Conservation (phyloP, 92 coral and sea anemone genomes). For the Siderastrea radians region DNA sequence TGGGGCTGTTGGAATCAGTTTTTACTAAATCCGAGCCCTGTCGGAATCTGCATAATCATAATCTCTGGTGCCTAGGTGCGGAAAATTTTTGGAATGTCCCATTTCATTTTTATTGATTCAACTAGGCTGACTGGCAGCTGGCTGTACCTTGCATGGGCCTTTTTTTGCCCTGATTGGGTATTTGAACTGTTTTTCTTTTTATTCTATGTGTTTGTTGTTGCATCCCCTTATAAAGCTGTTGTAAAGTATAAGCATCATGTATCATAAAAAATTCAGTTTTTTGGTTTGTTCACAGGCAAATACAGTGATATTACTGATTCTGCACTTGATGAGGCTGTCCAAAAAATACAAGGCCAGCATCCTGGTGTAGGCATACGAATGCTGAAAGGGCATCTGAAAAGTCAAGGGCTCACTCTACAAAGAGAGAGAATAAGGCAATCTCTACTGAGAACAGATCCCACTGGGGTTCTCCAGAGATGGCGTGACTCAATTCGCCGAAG, state of each 20-base stretch:
- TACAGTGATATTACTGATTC: slow-evolving; percentile 47
- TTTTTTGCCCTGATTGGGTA: not conserved
- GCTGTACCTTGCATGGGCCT: too few species aligned
- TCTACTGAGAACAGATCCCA: slow-evolving; percentile 47
- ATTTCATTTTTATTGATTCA: too few species aligned
- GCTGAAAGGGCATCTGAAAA: slow-evolving; percentile 38
- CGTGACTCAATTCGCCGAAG: slow-evolving; percentile 19
- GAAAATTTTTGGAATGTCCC: too few species aligned
- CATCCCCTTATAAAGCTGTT: not conserved
- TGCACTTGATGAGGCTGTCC: slow-evolving; percentile 22
- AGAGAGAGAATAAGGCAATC: slow-evolving; percentile 43
- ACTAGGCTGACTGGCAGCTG: too few species aligned
- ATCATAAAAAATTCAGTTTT: not conserved
- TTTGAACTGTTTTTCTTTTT: not conserved
- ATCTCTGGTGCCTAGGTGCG: too few species aligned
- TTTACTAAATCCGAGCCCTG: too few species aligned
- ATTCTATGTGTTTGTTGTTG: not conserved
- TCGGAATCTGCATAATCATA: too few species aligned
- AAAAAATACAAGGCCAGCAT: slow-evolving; percentile 31
- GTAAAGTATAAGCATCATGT: not conserved
- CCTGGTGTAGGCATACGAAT: slow-evolving; percentile 47
- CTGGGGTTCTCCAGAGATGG: slow-evolving; percentile 36
- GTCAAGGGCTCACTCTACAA: slow-evolving; percentile 37
- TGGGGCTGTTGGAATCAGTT: too few species aligned
- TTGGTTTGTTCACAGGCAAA: slow-evolving; percentile 11